These are phyloP conservation scores for Delphinapterus leucas DNA, from an alignment of 2,113 vertebrate species.

Conservation along the genomic window DNA sequence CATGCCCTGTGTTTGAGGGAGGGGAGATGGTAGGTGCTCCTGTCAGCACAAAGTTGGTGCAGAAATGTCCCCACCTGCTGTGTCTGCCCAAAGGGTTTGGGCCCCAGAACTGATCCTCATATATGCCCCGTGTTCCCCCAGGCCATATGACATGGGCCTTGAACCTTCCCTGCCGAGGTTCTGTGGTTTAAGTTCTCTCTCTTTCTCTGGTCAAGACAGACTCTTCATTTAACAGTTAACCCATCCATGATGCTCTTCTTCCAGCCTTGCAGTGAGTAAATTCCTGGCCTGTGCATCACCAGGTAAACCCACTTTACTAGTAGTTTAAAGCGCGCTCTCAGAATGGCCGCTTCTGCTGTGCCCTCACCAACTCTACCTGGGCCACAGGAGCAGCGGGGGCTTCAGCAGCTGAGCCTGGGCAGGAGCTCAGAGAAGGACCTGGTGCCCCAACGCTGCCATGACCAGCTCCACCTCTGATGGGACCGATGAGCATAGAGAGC, in stretches of 20 bases:
- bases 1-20: neutral
- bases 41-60: rapidly evolving
- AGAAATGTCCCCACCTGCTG: rapidly evolving
- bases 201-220: too few relatives aligned
- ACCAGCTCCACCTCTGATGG: rapidly evolving
- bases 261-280: rapidly evolving
- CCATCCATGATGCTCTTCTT: too few relatives aligned
- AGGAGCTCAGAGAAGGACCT: neutral
- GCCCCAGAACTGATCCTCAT: neutral
- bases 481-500: neutral
- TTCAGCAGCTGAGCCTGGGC: rapidly evolving
- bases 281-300: neutral
- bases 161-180: neutral
- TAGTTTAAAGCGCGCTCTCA: neutral
- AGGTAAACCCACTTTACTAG: rapidly evolving
- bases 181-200: rapidly evolving
- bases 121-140: rapidly evolving
- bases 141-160: rapidly evolving
- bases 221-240: neutral
- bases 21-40: rapidly evolving
- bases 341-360: neutral
- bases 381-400: rapidly evolving
- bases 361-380: rapidly evolving
- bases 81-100: rapidly evolving
- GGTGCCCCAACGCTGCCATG: rapidly evolving